phyloP scores from a whole-genome alignment of 30 jellyfish, hydroid and myxozoan species.

The Pelagia noctiluca region DNA sequence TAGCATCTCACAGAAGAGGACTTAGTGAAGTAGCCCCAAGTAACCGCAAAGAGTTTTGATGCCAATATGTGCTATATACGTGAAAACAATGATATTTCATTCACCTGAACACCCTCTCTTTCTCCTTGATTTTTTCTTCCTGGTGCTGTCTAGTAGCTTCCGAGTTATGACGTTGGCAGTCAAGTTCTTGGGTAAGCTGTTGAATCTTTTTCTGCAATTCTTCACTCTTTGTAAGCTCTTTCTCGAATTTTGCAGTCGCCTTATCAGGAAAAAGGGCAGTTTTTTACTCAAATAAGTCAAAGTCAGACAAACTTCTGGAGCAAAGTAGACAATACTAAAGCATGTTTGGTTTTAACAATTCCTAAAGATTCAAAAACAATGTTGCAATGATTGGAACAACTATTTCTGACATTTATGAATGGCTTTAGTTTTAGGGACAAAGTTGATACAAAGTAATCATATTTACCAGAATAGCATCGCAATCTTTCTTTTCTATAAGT shows the following conservation, averaged over 20 bases:
- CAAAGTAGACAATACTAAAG: neutral
- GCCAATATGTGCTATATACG: too few relatives aligned
- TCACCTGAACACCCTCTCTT: slow-evolving; percentile 81
- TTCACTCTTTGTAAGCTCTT: slow-evolving; percentile 28
- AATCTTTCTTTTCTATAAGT: neutral
- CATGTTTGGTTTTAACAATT: too few relatives aligned
- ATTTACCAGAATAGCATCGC: neutral
- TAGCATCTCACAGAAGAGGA: too few relatives aligned
- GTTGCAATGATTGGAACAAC: too few relatives aligned
- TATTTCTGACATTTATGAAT: too few relatives aligned
- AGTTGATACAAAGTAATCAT: too few relatives aligned
- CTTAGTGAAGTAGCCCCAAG: too few relatives aligned
- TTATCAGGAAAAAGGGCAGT: slow-evolving; percentile 19
- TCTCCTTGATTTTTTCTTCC: slow-evolving; percentile 82
- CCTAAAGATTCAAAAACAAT: too few relatives aligned
- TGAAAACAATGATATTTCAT: too few relatives aligned
- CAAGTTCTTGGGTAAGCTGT: slow-evolving; percentile 68
- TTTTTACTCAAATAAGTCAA: slow-evolving; percentile 15
- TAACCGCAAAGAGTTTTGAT: too few relatives aligned
- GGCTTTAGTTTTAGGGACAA: too few relatives aligned
- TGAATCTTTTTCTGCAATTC: slow-evolving; percentile 71
- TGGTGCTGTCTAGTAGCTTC: slow-evolving; percentile 88
- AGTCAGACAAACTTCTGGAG: slow-evolving; percentile 9
- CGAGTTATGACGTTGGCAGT: slow-evolving; percentile 88
- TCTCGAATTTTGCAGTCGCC: slow-evolving; percentile 44